Evolutionary conservation across 2,113 vertebrate species (phyloP), one percentile per base, ranked within the genome.

Genomic region (Syrrhaptes paradoxus): DNA sequence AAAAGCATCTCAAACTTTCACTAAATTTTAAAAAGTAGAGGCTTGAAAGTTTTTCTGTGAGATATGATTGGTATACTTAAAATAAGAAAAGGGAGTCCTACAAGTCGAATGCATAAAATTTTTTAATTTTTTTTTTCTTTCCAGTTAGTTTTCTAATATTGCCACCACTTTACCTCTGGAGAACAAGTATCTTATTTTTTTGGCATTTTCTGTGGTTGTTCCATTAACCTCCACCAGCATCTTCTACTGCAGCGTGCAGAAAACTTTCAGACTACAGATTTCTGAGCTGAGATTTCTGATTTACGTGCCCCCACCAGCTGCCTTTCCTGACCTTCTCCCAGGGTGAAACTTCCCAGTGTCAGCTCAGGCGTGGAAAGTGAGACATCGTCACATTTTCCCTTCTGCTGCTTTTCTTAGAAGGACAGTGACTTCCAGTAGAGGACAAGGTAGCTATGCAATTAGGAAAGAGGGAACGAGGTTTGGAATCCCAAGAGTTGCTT

Each of bases 31-130:
- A 41, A 38, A 29, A 86, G 14, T 5, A 38, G 32, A 52, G 9
- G 22, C 11, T 25, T 63, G 32, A 11, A 51, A 70, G 25, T 57
- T 86, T 86, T 86, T 18, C 17, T 49, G 58, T 5, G 13, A 22
- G 18, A 4, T n/a, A 5, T 0, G 2, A 3, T 8, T 57, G 24
- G 28, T 14, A 4, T 0, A 25, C 2, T 10, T 54, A 36, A 92
- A 87, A 89, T 77, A 87, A 93, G 67, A 77, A 49, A 32, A 57
- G 24, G 8, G 38, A 45, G 18, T 57, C 41, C 7, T 9, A 11
- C 7, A 81, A 6, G 13, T 6, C 4, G 3, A 9, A 43, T 52
- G 36, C 13, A 28, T 52, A n/a, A 52, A 57, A 95, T 43, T 38
- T 41, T 41, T 13, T 14, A 41, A 41, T n/a, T 13, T 41, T 32